Conservation (phyloP, 2,797 vertebrate species). For the Microctenopoma steveboyesi region DNA sequence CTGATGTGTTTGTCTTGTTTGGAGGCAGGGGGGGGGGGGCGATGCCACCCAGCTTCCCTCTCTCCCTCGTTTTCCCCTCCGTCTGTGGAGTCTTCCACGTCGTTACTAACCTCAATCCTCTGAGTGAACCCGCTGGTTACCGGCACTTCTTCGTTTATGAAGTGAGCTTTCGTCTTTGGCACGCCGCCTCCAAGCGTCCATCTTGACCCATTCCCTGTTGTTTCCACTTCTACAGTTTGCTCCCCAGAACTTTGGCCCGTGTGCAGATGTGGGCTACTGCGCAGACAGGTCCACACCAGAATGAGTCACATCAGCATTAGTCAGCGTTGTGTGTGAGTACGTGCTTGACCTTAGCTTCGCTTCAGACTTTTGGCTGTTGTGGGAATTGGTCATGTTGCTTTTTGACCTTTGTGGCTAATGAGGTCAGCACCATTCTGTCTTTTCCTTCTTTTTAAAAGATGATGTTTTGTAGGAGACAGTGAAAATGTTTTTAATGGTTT, state of each 20-base stretch:
- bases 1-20: constrained; percentile 44
- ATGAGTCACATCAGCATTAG: background rate
- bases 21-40: constrained; percentile 26
- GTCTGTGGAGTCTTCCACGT: constrained; percentile 23
- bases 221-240: background rate
- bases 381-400: constrained; percentile 11
- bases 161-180: background rate
- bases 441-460: background rate
- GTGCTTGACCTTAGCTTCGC: background rate
- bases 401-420: background rate
- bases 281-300: background rate
- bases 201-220: constrained; percentile 3
- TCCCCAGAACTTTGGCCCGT: background rate
- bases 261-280: background rate
- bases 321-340: background rate
- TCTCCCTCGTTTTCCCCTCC: constrained; percentile 24
- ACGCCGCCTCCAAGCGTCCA: background rate
- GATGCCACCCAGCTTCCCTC: constrained; percentile 32
- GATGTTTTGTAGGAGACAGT: background rate
- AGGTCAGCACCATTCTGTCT: too few species aligned
- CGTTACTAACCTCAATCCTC: constrained; percentile 36
- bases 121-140: constrained; percentile 31
- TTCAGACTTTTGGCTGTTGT: background rate
- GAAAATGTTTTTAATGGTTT: background rate
- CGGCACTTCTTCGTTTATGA: background rate